Evolutionary conservation across 2,113 vertebrate genomes (phyloP).

Genomic region (Choloepus hoffmanni): DNA sequence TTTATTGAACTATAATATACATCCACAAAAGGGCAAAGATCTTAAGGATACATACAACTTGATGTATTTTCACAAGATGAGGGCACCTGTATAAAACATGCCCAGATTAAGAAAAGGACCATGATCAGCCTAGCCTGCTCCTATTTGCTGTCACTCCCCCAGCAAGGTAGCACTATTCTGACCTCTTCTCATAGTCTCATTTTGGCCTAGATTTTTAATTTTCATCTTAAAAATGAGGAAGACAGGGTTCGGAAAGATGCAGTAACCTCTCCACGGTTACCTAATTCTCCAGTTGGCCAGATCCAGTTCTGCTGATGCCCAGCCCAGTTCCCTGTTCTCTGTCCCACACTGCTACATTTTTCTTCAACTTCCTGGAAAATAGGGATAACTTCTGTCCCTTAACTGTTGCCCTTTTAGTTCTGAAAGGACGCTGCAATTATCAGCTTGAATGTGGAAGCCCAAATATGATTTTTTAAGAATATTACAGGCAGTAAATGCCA

Average conservation of each 20-base stretch:
- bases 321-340: neutral
- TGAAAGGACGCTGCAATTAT: neutral
- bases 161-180: neutral
- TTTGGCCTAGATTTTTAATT: neutral
- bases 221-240: neutral
- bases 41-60: neutral
- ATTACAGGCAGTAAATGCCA: neutral
- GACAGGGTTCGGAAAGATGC: neutral
- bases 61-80: neutral
- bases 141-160: neutral
- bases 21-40: neutral
- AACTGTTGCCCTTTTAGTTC: neutral
- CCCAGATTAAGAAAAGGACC: neutral
- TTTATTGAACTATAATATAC: neutral
- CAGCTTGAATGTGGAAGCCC: neutral
- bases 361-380: neutral
- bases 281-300: neutral
- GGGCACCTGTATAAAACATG: neutral
- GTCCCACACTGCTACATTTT: neutral
- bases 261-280: no score
- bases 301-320: neutral
- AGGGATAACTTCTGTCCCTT: neutral
- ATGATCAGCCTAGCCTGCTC: neutral
- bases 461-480: neutral
- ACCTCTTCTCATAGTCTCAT: neutral